Evolutionary conservation across 1,140 invertebrate genomes (phyloP).

Genomic region (Polypedilum vanderplanki): DNA sequence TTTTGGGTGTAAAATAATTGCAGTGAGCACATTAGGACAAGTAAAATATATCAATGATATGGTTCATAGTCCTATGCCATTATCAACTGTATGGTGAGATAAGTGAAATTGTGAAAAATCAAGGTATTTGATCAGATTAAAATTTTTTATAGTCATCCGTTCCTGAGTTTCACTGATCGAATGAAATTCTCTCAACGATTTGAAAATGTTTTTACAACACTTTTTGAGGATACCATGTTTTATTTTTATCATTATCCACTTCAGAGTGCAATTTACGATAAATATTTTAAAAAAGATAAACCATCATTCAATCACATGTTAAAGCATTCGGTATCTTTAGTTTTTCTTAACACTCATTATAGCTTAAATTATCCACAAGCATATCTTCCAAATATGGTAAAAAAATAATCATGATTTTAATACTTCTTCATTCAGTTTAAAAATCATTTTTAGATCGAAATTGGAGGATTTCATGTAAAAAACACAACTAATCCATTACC

Average conservation of each 20-base stretch:
- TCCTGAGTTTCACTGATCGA: slow-evolving; percentile 38
- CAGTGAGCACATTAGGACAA: slow-evolving; percentile 32
- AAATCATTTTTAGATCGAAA: slow-evolving; percentile 43
- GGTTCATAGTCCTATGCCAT: slow-evolving; percentile 32
- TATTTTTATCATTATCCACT: slow-evolving; percentile 33
- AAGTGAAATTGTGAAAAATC: slow-evolving; percentile 32
- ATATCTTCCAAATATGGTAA: slow-evolving; percentile 39
- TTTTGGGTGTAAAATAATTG: slow-evolving; percentile 35
- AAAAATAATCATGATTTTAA: no score
- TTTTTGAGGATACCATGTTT: slow-evolving; percentile 30
- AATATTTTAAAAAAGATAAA: slow-evolving; percentile 35
- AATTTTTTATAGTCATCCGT: slow-evolving; percentile 32
- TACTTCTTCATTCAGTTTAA: no score
- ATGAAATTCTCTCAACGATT: slow-evolving; percentile 51
- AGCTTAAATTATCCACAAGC: slow-evolving; percentile 39
- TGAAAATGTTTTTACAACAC: slow-evolving; percentile 38
- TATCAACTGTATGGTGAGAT: slow-evolving; percentile 33
- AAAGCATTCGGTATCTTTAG: slow-evolving; percentile 39
- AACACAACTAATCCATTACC: slow-evolving; percentile 43
- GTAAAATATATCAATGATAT: slow-evolving; percentile 32
- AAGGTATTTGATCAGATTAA: slow-evolving; percentile 34
- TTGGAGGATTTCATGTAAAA: slow-evolving; percentile 52
- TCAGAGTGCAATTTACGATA: slow-evolving; percentile 35
- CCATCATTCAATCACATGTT: slow-evolving; percentile 33
- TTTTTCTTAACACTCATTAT: slow-evolving; percentile 43